Evolutionary conservation across 2,113 vertebrate genomes (phyloP).

Genomic region (Heptranchias perlo): DNA sequence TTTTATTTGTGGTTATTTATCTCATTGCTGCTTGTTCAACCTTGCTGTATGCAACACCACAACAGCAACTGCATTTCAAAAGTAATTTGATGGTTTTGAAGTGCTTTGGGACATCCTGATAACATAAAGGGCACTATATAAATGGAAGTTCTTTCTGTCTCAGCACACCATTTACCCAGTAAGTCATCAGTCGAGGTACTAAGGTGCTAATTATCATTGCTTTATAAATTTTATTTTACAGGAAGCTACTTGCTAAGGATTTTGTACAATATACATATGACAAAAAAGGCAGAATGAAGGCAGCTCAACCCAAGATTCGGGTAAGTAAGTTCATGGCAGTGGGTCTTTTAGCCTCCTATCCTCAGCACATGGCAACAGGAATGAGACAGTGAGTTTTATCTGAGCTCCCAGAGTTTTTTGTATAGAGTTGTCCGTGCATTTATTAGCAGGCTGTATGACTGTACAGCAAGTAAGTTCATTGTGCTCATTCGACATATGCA

Average conservation of each 20-base stretch:
- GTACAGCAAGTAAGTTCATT: neutral
- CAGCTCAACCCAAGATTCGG: conserved; percentile 43
- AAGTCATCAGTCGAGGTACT: neutral
- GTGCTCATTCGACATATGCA: neutral
- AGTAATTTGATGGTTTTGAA: neutral
- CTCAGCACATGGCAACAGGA: neutral
- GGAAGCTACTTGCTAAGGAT: conserved; percentile 51
- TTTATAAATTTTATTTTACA: conserved; percentile 47
- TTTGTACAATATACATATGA: conserved; percentile 52
- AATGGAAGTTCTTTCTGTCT: too few relatives aligned
- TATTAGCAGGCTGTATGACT: neutral
- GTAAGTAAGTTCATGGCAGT: conserved; percentile 40
- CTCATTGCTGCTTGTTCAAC: neutral
- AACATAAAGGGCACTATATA: neutral
- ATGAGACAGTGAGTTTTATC: neutral
- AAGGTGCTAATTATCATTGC: neutral
- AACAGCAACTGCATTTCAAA: neutral
- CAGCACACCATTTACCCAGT: neutral
- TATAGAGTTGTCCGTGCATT: neutral
- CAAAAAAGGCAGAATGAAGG: conserved; percentile 47
- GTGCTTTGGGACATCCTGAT: neutral
- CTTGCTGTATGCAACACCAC: neutral
- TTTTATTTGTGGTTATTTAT: neutral
- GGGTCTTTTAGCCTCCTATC: neutral
- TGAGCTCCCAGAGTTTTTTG: neutral